A percentile compares a stretch with the other conserved stretches of the same genome.
Conservation (phyloP, 2,888 invertebrate species). For the Torymus auratus region DNA sequence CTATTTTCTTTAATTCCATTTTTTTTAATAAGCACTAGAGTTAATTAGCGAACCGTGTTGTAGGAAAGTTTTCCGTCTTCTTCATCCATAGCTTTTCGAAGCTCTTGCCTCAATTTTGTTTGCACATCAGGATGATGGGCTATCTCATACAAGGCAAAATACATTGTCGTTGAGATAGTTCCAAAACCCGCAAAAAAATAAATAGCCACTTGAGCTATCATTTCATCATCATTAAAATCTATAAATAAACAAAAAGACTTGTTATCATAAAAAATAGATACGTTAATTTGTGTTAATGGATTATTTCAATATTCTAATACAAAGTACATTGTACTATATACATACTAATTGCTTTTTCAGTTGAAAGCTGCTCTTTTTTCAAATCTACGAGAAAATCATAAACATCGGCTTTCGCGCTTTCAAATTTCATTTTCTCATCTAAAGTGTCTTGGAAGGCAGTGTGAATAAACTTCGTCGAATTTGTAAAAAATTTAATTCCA, state of each 20-base stretch:
- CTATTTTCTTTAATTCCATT: background rate
- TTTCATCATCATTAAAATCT: conserved; percentile 69
- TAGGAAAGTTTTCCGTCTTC: conserved; percentile 66
- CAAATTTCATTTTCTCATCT: conserved; percentile 72
- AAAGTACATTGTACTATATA: background rate
- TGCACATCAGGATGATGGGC: conserved; percentile 66
- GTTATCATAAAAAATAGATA: too few relatives aligned
- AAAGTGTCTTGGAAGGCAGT: background rate
- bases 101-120: conserved; percentile 63
- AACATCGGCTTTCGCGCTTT: conserved; percentile 74
- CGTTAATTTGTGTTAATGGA: background rate
- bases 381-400: conserved; percentile 76
- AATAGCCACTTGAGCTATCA: conserved; percentile 67
- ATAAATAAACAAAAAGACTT: background rate
- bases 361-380: conserved; percentile 68
- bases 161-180: conserved; percentile 66
- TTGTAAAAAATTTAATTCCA: conserved; percentile 70
- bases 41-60: conserved; percentile 64
- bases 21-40: background rate
- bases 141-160: conserved; percentile 67
- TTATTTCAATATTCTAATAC: background rate
- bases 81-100: conserved; percentile 60
- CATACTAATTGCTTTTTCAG: background rate
- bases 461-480: background rate
- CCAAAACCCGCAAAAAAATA: conserved; percentile 72